Percentiles rank a stretch among this genome's conserved stretches.
Conservation (phyloP, 2,888 invertebrate species). For the Galeopsomyia nigrocyanea region DNA sequence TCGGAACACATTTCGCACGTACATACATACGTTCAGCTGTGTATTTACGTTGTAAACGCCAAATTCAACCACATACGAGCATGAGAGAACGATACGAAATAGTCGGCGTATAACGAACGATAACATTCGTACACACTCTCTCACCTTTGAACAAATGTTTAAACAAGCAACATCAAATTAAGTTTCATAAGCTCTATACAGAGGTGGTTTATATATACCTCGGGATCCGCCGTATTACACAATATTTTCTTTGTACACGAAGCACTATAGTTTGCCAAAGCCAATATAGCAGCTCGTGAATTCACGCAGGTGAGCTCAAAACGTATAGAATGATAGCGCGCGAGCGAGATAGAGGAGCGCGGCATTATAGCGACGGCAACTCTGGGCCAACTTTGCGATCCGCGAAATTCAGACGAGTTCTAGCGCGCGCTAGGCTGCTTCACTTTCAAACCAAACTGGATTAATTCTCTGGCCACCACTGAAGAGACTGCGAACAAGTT, state of each 20-base stretch:
- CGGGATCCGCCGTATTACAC: constrained; percentile 17
- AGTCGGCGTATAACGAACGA: too few relatives aligned
- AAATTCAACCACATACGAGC: too few relatives aligned
- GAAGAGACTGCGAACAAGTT: constrained; percentile 32
- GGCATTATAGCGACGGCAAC: not conserved
- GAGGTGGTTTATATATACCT: too few relatives aligned
- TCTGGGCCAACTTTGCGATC: constrained; percentile 30
- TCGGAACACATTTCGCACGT: too few relatives aligned
- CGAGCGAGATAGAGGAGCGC: not conserved
- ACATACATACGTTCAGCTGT: too few relatives aligned
- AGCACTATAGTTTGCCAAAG: constrained; percentile 33
- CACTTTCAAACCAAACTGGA: constrained; percentile 41
- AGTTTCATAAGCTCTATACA: not conserved
- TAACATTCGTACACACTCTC: too few relatives aligned
- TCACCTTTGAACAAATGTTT: constrained; percentile 9
- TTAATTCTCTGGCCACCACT: constrained; percentile 27
- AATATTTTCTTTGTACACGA: constrained; percentile 30
- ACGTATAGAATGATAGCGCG: constrained; percentile 32
- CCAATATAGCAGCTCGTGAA: constrained; percentile 33
- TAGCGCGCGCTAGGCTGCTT: not conserved
- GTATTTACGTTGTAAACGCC: too few relatives aligned
- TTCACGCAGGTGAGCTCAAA: not conserved
- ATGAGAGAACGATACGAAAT: too few relatives aligned
- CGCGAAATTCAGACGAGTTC: constrained; percentile 32
- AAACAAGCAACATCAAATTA: constrained; percentile 8